Evolutionary conservation across 2,797 vertebrate genomes (phyloP).

Genomic region (Hephaestus fuliginosus): DNA sequence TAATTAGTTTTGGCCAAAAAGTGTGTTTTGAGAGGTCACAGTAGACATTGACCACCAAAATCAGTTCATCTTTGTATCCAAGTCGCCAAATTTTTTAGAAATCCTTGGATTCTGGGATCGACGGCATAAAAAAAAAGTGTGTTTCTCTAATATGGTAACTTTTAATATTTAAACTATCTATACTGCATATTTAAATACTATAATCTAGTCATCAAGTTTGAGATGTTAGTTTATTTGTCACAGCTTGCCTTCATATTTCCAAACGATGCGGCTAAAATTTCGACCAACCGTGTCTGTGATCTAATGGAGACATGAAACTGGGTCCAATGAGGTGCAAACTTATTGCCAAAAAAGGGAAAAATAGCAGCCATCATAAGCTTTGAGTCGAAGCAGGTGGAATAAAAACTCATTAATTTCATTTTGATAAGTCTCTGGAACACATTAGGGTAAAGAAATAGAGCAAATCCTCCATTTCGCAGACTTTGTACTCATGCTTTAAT

Average conservation of each 20-base stretch:
- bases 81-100: too few species aligned
- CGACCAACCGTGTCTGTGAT: background rate
- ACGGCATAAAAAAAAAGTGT: too few species aligned
- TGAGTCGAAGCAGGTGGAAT: slow-evolving; percentile 46
- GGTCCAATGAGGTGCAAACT: slow-evolving; percentile 6
- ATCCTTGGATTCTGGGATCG: too few species aligned
- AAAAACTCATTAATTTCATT: slow-evolving; percentile 44
- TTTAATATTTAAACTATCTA: background rate
- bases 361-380: slow-evolving; percentile 16
- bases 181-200: background rate
- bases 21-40: too few species aligned
- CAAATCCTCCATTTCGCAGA: slow-evolving; percentile 44
- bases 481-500: slow-evolving; percentile 41
- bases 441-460: slow-evolving; percentile 41
- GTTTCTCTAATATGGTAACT: background rate
- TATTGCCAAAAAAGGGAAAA: slow-evolving; percentile 28
- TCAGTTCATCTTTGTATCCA: too few species aligned
- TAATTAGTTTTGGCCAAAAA: too few species aligned
- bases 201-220: too few species aligned
- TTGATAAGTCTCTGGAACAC: slow-evolving; percentile 53
- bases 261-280: slow-evolving; percentile 4
- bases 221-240: background rate
- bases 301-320: slow-evolving; percentile 23
- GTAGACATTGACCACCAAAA: too few species aligned
- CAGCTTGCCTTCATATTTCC: background rate